Percentiles rank a stretch among this genome's conserved stretches.
Evolutionary conservation across 1,140 invertebrate species (phyloP).

Genomic region (Zeugodacus cucurbitae): DNA sequence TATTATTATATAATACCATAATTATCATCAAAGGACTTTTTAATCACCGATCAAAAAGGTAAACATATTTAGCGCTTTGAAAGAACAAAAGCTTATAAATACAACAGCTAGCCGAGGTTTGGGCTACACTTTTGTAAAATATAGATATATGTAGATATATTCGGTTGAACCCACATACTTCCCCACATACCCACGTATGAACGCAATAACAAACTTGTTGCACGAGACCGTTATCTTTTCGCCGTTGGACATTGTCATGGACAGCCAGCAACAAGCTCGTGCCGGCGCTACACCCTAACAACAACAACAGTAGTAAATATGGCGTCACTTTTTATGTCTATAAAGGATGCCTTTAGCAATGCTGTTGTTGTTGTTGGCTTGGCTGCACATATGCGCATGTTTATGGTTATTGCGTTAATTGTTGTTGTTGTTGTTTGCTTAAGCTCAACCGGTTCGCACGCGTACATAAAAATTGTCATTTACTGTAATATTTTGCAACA

Average conservation of each 20-base stretch:
- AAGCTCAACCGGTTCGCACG: background rate
- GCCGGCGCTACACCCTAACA: background rate
- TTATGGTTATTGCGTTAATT: background rate
- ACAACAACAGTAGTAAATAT: background rate
- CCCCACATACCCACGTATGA: background rate
- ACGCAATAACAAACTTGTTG: background rate
- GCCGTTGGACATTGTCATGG: background rate
- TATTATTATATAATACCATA: too few species aligned
- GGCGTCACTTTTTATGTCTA: background rate
- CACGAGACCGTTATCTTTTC: background rate
- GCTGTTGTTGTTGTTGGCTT: background rate
- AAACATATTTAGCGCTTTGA: too few species aligned
- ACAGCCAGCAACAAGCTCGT: background rate
- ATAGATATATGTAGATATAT: too few species aligned
- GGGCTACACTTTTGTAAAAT: too few species aligned
- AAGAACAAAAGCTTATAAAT: too few species aligned
- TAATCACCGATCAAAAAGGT: too few species aligned
- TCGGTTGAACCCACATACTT: background rate
- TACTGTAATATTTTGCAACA: background rate
- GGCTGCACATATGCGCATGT: background rate
- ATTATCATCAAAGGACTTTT: too few species aligned
- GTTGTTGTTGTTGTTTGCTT: background rate
- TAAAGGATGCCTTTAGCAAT: background rate
- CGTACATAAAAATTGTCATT: background rate
- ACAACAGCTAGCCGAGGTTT: too few species aligned